phyloP scores from a whole-genome alignment of 1,140 invertebrate species.

The Rhagoletis pomonella region DNA sequence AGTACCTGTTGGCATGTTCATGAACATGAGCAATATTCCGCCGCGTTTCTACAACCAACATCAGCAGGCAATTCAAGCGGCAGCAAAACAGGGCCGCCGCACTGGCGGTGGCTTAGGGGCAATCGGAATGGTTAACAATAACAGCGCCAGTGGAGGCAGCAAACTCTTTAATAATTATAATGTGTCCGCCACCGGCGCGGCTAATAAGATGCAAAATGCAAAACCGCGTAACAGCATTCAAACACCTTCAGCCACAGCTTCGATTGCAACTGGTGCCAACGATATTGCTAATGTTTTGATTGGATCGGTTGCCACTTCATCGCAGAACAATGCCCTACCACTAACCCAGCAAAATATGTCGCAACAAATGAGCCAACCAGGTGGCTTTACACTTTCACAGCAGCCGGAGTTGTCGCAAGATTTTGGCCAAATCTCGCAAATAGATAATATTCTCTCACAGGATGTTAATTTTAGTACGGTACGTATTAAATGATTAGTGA shows the following conservation, averaged over 20 bases:
- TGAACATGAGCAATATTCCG: conserved; percentile 93
- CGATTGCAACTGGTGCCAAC: background rate
- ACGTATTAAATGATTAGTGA: conserved; percentile 56
- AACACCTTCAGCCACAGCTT: background rate
- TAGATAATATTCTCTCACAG: conserved; percentile 94
- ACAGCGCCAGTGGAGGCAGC: conserved; percentile 59
- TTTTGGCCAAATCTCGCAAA: conserved; percentile 94
- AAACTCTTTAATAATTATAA: conserved; percentile 43
- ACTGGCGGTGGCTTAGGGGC: conserved; percentile 53
- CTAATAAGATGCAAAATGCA: background rate
- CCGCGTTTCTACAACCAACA: conserved; percentile 91
- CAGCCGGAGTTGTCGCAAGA: conserved; percentile 92
- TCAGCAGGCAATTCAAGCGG: conserved; percentile 77
- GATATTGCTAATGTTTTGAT: background rate
- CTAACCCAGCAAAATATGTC: conserved; percentile 78
- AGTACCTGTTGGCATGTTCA: conserved; percentile 95
- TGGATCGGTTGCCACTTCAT: background rate
- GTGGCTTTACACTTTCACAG: conserved; percentile 82
- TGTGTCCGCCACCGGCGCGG: background rate
- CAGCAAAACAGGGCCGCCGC: conserved; percentile 66
- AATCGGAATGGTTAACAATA: conserved; percentile 15
- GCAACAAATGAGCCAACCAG: conserved; percentile 82
- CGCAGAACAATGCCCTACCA: conserved; percentile 57
- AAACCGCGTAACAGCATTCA: background rate
- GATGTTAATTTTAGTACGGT: conserved; percentile 77